Base-by-base conservation (phyloP, 2,113 vertebrate species). In the Herpetotheres cachinnans region DNA sequence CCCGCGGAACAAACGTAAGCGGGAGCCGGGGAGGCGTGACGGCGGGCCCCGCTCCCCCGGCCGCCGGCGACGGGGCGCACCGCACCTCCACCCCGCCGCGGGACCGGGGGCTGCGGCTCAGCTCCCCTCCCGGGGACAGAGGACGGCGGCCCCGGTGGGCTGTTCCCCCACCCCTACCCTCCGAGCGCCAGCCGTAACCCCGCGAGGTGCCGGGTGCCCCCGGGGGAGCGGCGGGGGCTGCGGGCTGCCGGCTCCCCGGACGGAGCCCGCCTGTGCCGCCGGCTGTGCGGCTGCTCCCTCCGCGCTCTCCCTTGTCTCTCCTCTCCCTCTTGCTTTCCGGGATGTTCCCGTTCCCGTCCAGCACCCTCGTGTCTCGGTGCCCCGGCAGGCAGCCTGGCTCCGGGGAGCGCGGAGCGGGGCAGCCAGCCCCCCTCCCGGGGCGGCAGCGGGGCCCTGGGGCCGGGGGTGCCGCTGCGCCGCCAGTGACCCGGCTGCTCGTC, bases 1-100 rank as follows among this genome's bases (percentile, higher is more conserved):
- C 98, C 98, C 97, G 98, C 98, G 92, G 98, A 98, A 91, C 98
- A 97, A 98, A 98, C 99, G 99, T 99, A 98, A 99, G 99, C 99
- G 95, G 78, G 42, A 85, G 81, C 44, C 42, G 83, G 79, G 67
- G 66, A 32, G 73, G 84, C 54, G 81, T 13, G 86, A 62, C 69
- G 92, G 52, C n/a, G 79, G 52, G 42, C 36, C 19, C 73, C 46
- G 44, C 54, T 49, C 6, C n/a, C 63, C 54, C 8, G 44, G 30
- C 9, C 30, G 17, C 10, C 34, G 55, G 71, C 19, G n/a, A 40
- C 10, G 69, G 58, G 54, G 65, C 61, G 76, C 54, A 36, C 56
- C 15, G 79, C 82, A 30, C 49, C n/a, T 52, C 25, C 47, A 22
- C 20, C 36, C 74, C 34, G 24, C 66, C 49, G 66, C 14, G 77